Evolutionary conservation across 2,113 vertebrate genomes (phyloP).

Genomic region (Charadrius vociferus): DNA sequence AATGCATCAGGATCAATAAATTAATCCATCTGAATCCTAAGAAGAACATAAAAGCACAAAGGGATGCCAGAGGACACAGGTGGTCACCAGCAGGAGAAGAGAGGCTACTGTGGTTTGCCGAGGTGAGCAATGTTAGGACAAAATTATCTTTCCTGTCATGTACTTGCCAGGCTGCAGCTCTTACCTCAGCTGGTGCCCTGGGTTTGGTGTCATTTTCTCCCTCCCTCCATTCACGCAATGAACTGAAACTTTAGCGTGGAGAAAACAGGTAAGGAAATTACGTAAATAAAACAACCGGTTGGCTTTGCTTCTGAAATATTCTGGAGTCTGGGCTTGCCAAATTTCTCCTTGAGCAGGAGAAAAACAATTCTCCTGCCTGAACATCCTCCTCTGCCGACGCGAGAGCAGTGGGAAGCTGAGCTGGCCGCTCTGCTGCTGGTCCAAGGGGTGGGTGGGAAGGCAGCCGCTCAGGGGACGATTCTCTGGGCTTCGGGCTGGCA

Average conservation of each 20-base stretch:
- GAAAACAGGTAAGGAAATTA: neutral
- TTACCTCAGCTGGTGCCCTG: neutral
- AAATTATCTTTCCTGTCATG: conserved; percentile 21
- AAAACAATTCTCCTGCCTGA: neutral
- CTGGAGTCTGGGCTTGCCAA: neutral
- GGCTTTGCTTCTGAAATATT: neutral
- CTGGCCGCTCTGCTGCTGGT: neutral
- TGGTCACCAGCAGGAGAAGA: neutral
- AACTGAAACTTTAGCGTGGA: neutral
- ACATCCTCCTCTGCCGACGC: fast-evolving
- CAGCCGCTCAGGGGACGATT: neutral
- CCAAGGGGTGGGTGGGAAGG: neutral
- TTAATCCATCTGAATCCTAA: neutral
- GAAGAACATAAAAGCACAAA: neutral
- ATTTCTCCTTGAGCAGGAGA: neutral
- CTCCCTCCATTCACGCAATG: fast-evolving
- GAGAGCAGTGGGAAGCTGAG: neutral
- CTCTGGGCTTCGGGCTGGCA: neutral
- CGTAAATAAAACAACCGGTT: neutral
- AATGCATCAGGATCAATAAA: neutral
- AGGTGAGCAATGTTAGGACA: neutral
- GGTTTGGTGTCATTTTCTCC: neutral
- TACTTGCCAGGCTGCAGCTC: neutral
- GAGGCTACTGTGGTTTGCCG: fast-evolving
- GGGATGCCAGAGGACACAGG: neutral